Evolutionary conservation across 2,113 vertebrate species (phyloP), one percentile per base, ranked within the genome.

Genomic region (Cinclus mexicanus): DNA sequence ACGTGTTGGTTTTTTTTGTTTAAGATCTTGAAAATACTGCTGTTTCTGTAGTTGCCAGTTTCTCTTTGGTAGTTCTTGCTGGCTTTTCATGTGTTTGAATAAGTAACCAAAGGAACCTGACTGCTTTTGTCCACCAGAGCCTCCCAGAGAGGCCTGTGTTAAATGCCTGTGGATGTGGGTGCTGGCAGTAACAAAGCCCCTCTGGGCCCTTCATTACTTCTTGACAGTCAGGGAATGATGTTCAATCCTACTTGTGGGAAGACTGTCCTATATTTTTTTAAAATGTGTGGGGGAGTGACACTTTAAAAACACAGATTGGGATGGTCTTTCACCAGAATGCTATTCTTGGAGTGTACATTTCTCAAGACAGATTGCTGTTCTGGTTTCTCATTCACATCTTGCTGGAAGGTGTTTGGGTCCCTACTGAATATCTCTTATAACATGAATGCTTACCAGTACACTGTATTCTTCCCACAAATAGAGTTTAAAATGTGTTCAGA

Each of bases 201-300:
- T 74, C 83, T 81, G 88, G 75, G 72, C 31, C 18, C 71, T 93
- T 78, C 55, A 37, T 31, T 94, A 64, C 80, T 83, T 18, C 87
- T 65, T 90, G 68, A 35, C 70, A 92, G 74, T 69, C 81, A 65
- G 90, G 42, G 68, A 46, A 57, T 85, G 70, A 79, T 6, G 24
- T 85, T 87, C 91, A 91, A 28, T 94, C 78, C 79, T 83, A 11
- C 75, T 91, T 77, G 84, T 91, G 90, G 93, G 75, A 94, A 86
- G 77, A 29, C n/a, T 87, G 55, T 80, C 87, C 84, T 93, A 33
- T 87, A 52, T 94, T 71, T 94, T 83, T 83, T 70, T 72, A 2
- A 42, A 77, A 80, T 29, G 14, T 82, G 70, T 72, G 89, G 84
- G 61, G 86, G 80, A 97, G 80, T 85, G 75, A 70, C 82, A 71